Evolutionary conservation across 1,140 invertebrate genomes (phyloP).

Genomic region (Drosophila punjabiensis): DNA sequence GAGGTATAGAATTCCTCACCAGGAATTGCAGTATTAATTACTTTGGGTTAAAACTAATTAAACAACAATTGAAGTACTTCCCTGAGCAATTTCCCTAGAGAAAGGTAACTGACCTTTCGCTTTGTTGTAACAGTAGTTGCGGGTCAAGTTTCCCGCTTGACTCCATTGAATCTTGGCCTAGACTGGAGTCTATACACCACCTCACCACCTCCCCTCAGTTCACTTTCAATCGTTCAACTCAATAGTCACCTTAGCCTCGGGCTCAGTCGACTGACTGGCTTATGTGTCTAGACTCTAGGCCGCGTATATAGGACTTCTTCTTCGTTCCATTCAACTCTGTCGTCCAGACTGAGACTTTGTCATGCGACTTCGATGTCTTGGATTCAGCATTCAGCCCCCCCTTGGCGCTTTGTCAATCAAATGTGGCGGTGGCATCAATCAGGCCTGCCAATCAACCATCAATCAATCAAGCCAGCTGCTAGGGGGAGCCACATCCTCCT

Average conservation of each 20-base stretch:
- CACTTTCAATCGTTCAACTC: slow-evolving; percentile 20
- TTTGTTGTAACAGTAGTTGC: neutral
- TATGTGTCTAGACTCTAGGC: slow-evolving; percentile 46
- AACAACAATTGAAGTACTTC: neutral
- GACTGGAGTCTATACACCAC: neutral
- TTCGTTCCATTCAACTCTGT: slow-evolving; percentile 1
- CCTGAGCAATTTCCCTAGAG: neutral
- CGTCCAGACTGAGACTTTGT: neutral
- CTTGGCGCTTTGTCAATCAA: slow-evolving; percentile 52
- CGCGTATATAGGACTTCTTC: slow-evolving; percentile 27
- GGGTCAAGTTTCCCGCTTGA: slow-evolving; percentile 3
- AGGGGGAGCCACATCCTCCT: neutral
- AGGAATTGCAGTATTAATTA: neutral
- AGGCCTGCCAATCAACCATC: slow-evolving; percentile 64
- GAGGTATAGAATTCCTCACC: neutral
- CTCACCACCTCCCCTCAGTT: neutral
- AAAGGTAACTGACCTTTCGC: neutral
- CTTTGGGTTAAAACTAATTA: neutral
- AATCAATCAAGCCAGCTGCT: slow-evolving; percentile 60
- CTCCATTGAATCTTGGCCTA: neutral
- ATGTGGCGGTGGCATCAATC: slow-evolving; percentile 50
- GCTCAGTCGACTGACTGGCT: slow-evolving; percentile 27
- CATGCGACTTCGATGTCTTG: neutral
- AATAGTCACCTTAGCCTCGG: slow-evolving; percentile 27
- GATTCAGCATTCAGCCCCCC: neutral